phyloP scores from a whole-genome alignment of 2,888 invertebrate genomes.

The Hemithea aestivaria region DNA sequence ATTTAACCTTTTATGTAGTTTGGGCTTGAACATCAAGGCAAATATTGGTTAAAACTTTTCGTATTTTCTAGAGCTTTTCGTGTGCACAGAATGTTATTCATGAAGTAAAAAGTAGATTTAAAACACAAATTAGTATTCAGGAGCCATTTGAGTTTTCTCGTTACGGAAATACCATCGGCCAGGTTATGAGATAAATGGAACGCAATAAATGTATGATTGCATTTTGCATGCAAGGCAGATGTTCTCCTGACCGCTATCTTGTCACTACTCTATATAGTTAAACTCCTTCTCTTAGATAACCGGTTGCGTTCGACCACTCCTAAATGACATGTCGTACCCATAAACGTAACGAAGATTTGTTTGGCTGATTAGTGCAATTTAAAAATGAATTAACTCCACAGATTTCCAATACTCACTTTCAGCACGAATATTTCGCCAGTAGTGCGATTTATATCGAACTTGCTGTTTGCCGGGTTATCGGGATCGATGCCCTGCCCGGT shows the following conservation, averaged over 20 bases:
- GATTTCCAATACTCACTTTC: slow-evolving; percentile 82
- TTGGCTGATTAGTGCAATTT: no score
- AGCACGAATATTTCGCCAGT: slow-evolving; percentile 97
- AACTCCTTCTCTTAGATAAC: no score
- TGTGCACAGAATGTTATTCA: no score
- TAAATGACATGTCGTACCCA: no score
- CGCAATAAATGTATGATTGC: slow-evolving; percentile 55
- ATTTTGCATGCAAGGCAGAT: slow-evolving; percentile 51
- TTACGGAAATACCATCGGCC: slow-evolving; percentile 46
- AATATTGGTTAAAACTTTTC: background rate
- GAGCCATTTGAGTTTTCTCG: slow-evolving; percentile 40
- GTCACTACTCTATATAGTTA: slow-evolving; percentile 29
- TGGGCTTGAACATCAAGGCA: slow-evolving; percentile 1
- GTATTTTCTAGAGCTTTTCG: no score
- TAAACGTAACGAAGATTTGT: no score
- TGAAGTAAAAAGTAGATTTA: slow-evolving; percentile 15
- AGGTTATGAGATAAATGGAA: slow-evolving; percentile 49
- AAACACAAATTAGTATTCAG: slow-evolving; percentile 45
- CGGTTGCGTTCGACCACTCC: no score
- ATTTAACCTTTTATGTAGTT: slow-evolving; percentile 8
- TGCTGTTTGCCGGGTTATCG: slow-evolving; percentile 96
- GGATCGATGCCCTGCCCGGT: slow-evolving; percentile 97
- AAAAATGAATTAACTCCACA: no score
- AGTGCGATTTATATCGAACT: slow-evolving; percentile 97
- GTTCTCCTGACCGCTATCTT: slow-evolving; percentile 35